Percentiles rank a stretch among this genome's conserved stretches.
phyloP scores from a whole-genome alignment of 2,797 vertebrate species.

The Chaetodon trifasciatus region DNA sequence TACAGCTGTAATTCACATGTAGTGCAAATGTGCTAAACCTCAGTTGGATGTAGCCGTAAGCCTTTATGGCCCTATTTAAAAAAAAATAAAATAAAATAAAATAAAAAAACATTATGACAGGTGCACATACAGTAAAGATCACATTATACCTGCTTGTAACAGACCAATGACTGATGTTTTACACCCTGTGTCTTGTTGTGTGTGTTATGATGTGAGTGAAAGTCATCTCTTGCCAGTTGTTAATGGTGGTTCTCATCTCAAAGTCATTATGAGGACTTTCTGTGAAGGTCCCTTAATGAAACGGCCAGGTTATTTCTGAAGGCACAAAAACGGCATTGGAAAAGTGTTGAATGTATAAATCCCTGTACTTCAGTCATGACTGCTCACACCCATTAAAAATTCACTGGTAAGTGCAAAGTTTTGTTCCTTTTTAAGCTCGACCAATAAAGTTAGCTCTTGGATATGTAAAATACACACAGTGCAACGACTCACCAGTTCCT shows the following conservation, averaged over 20 bases:
- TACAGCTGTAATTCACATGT: conserved; percentile 64
- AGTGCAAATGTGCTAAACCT: conserved; percentile 64
- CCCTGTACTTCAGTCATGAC: conserved; percentile 74
- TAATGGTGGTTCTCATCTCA: conserved; percentile 73
- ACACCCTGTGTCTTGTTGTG: conserved; percentile 50
- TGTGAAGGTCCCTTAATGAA: conserved; percentile 82
- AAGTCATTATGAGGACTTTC: conserved; percentile 79
- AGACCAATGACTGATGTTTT: conserved; percentile 70
- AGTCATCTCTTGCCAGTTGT: conserved; percentile 64
- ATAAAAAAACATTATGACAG: conserved; percentile 34
- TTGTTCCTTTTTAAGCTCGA: conserved; percentile 49
- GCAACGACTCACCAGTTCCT: conserved; percentile 27
- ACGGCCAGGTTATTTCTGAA: conserved; percentile 65
- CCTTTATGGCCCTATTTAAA: conserved; percentile 67
- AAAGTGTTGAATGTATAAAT: conserved; percentile 81
- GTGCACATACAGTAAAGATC: conserved; percentile 67
- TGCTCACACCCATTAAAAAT: conserved; percentile 80
- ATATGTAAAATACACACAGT: conserved; percentile 50
- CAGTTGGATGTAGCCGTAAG: conserved; percentile 73
- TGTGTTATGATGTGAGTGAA: conserved; percentile 61
- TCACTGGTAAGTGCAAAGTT: conserved; percentile 78
- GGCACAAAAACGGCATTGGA: conserved; percentile 70
- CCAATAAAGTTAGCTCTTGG: conserved; percentile 53
- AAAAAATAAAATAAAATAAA: conserved; percentile 11
- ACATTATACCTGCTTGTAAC: conserved; percentile 59